Conservation (phyloP, 2,797 vertebrate species). For the Poliocrania exsul region DNA sequence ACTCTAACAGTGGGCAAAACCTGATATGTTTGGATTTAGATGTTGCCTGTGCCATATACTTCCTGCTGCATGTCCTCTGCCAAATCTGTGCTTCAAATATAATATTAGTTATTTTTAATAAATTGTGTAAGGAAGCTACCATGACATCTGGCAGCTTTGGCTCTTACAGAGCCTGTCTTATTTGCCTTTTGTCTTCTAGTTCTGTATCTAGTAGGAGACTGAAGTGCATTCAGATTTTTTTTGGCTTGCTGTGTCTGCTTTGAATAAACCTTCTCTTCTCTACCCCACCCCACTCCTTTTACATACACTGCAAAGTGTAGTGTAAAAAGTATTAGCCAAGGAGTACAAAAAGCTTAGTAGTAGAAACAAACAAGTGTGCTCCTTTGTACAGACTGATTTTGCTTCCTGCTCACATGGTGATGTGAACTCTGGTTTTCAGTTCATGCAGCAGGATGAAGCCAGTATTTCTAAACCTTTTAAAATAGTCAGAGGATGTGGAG, state of each 20-base stretch:
- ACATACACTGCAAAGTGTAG: background rate
- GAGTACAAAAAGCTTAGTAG: background rate
- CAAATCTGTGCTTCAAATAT: background rate
- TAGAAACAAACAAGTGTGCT: conserved; percentile 9
- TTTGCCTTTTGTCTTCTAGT: background rate
- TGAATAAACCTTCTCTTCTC: conserved; percentile 21
- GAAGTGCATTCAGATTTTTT: conserved; percentile 24
- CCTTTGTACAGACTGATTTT: conserved; percentile 17
- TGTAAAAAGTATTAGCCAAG: background rate
- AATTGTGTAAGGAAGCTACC: background rate
- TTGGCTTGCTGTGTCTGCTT: conserved; percentile 1
- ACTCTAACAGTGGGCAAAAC: background rate
- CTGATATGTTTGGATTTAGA: background rate
- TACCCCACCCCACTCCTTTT: background rate
- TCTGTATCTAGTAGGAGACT: background rate
- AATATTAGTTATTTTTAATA: background rate
- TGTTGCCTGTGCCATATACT: background rate
- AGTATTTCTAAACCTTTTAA: conserved; percentile 43
- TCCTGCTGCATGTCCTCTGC: background rate
- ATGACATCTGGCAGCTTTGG: background rate
- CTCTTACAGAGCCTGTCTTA: background rate
- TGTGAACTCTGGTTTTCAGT: conserved; percentile 23
- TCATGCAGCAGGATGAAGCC: conserved; percentile 27
- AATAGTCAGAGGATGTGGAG: conserved; percentile 46
- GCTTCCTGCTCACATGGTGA: background rate